A percentile compares a stretch with the other conserved stretches of the same genome.
phyloP scores from a whole-genome alignment of 2,888 invertebrate species.

The Megastigmus dorsalis region DNA sequence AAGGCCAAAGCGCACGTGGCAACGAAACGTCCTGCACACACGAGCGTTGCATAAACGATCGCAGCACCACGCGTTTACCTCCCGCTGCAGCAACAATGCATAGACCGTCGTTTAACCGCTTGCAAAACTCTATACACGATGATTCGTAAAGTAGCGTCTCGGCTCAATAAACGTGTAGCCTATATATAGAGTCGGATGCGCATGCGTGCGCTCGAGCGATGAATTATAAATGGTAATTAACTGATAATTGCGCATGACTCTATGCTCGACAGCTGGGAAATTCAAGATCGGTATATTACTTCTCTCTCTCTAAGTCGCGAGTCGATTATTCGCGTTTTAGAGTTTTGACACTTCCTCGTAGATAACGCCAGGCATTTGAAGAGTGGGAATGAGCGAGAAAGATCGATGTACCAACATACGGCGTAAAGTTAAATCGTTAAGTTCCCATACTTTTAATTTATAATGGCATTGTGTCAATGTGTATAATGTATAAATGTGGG shows the following conservation, averaged over 20 bases:
- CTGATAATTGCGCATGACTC: conserved; percentile 9
- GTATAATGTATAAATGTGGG: not conserved
- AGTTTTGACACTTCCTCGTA: conserved; percentile 14
- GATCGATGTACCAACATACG: not conserved
- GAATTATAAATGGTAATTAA: conserved; percentile 45
- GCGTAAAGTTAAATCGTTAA: no score
- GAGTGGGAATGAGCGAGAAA: no score
- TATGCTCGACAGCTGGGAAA: conserved; percentile 7
- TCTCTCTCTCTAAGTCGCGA: not conserved
- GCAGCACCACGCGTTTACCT: not conserved
- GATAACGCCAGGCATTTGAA: no score
- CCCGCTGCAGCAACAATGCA: not conserved
- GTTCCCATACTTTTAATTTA: conserved; percentile 22
- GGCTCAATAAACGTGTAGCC: conserved; percentile 26
- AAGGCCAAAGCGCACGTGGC: no score
- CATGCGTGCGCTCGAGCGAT: not conserved
- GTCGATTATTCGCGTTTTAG: conserved; percentile 20
- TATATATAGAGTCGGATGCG: conserved; percentile 1
- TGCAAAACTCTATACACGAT: not conserved
- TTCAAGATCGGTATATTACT: conserved; percentile 13
- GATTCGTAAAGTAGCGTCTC: conserved; percentile 11
- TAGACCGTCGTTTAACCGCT: not conserved
- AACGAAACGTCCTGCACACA: not conserved
- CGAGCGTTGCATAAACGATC: not conserved
- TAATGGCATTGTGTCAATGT: no score